These are phyloP conservation scores for Chloropsis hardwickii DNA, from an alignment of 2,113 vertebrate genomes.

Conservation along the genomic window DNA sequence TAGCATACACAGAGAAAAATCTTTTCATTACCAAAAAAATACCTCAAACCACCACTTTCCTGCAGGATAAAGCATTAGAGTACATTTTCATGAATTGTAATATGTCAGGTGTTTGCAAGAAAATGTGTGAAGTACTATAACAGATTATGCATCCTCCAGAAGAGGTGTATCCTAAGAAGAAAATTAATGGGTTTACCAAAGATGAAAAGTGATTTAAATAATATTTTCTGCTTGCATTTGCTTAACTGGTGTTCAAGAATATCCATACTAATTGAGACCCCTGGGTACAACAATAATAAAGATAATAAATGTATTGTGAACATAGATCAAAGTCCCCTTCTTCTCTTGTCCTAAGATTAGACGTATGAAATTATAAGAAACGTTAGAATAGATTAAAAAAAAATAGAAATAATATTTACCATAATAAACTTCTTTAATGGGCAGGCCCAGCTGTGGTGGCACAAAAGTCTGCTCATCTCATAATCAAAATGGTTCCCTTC, in stretches of 20 bases:
- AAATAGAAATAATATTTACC: neutral
- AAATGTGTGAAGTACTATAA: neutral
- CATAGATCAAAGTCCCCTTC: neutral
- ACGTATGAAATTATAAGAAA: neutral
- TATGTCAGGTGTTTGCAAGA: neutral
- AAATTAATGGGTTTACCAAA: neutral
- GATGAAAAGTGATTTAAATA: neutral
- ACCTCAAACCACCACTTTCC: neutral
- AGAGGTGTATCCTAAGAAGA: neutral
- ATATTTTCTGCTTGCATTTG: neutral
- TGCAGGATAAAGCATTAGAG: neutral
- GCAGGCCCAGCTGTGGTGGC: neutral
- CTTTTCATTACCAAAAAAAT: neutral
- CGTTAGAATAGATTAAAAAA: neutral
- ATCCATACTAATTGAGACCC: neutral
- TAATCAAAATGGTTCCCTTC: neutral
- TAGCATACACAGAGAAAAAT: neutral
- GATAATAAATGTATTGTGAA: neutral
- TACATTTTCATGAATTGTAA: neutral
- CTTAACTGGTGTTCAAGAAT: neutral
- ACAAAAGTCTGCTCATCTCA: neutral
- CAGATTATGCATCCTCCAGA: neutral
- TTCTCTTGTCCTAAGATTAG: neutral
- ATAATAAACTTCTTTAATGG: neutral
- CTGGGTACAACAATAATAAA: neutral